Evolutionary conservation across 2,113 vertebrate species (phyloP), one percentile per base, ranked within the genome.

Genomic region (Thunnus thynnus): DNA sequence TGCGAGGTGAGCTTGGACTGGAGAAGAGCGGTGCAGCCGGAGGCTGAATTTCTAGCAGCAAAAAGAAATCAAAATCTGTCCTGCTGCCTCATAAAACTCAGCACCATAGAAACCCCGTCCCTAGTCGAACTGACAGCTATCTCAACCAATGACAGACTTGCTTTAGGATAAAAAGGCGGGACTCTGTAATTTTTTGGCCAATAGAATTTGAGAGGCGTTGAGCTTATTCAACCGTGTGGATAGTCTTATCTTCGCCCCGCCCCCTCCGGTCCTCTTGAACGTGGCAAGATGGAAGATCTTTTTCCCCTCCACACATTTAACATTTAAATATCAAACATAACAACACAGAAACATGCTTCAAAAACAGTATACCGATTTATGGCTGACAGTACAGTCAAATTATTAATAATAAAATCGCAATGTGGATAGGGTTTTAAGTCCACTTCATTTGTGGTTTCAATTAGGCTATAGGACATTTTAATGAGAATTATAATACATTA

Each of bases 181-280:
- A 2, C 14, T 1, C 1, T 0, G 0, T 3, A 0, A 17, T 1
- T 0, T 22, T 4, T 1, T 0, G 61, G 13, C 90, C 91, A 93
- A 92, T 93, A 1, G 12, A 0, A 2, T 46, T 17, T 0, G 32
- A 84, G 90, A 68, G 73, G 76, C 64, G 79, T 76, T 30, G 9
- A 60, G 75, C 85, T 91, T 88, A 92, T 93, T 93, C 88, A 94
- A 83, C 90, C 83, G 87, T 92, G 89, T 94, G 93, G 91, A 79
- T 71, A 52, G 73, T 71, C 54, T 27, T 78, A 32, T 46, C 36
- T 41, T 12, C 41, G 63, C 76, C 73, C 86, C 91, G 87, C 92
- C 93, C 25, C 71, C 66, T 51, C 18, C 22, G 46, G 47, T 44
- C 50, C 41, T 62, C 86, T 88, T 73, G 93, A 94, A 94, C 93